These are phyloP conservation scores for Anarhynchus alexandrinus DNA, from an alignment of 2,113 vertebrate species.

Conservation along the genomic window DNA sequence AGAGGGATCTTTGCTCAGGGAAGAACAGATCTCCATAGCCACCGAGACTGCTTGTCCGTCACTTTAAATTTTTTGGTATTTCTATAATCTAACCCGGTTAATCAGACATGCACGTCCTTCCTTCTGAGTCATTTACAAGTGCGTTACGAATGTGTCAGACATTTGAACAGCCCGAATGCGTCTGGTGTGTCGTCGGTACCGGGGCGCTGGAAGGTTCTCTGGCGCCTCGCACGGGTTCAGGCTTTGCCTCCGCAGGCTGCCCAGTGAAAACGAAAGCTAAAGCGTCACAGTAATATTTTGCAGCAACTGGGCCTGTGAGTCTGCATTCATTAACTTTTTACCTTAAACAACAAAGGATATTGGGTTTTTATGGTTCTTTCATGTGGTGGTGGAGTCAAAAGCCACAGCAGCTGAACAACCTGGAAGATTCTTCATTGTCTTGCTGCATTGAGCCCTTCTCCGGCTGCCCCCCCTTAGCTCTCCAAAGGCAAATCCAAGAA, in stretches of 20 bases:
- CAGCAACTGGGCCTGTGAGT: not conserved
- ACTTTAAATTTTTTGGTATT: constrained; percentile 31
- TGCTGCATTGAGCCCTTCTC: not conserved
- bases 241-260: not conserved
- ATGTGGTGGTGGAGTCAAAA: not conserved
- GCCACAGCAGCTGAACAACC: not conserved
- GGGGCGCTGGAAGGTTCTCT: constrained; percentile 14
- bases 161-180: not conserved
- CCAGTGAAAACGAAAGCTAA: not conserved
- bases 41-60: not conserved
- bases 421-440: not conserved
- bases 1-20: not conserved
- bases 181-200: not conserved
- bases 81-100: constrained; percentile 16
- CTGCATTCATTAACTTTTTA: constrained; percentile 1
- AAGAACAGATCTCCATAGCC: not conserved
- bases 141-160: not conserved
- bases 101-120: constrained; percentile 40
- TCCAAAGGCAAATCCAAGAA: constrained; percentile 1
- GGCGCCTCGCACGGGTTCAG: not conserved
- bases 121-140: not conserved
- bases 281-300: not conserved
- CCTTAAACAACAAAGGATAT: constrained; percentile 33
- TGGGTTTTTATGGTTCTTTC: not conserved
- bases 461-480: not conserved